A percentile compares a stretch with the other conserved stretches of the same genome.
phyloP scores from a whole-genome alignment of 64 coral and sea anemone species.

The Hydrozoanthus tunicans region DNA sequence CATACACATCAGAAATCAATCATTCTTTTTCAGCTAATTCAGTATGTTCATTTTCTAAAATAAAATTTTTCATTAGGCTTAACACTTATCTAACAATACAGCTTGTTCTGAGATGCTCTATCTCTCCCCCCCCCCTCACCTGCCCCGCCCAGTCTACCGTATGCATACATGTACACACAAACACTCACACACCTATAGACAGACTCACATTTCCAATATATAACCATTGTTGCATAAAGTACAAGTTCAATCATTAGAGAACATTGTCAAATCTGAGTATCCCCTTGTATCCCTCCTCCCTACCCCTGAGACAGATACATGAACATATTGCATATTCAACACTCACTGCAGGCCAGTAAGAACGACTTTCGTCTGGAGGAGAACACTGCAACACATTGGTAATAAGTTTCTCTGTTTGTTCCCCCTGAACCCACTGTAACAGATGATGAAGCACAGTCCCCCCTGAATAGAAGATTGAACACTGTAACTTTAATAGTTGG shows the following conservation, averaged over 20 bases:
- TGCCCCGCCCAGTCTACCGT: not conserved
- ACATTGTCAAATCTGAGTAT: not conserved
- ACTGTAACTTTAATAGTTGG: not conserved
- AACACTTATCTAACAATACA: too few species aligned
- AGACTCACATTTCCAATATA: not conserved
- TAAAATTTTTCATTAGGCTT: too few species aligned
- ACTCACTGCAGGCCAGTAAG: slow-evolving; percentile 95
- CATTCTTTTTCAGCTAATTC: too few species aligned
- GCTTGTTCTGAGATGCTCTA: too few species aligned
- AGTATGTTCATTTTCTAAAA: too few species aligned
- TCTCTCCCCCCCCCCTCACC: too few species aligned
- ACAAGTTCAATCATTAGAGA: not conserved
- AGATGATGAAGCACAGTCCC: slow-evolving; percentile 80
- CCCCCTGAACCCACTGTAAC: slow-evolving; percentile 82
- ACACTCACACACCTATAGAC: not conserved
- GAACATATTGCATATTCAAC: not conserved
- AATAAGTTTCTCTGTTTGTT: slow-evolving; percentile 70
- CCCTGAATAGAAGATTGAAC: slow-evolving; percentile 34
- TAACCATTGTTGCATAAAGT: not conserved
- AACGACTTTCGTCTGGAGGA: slow-evolving; percentile 79
- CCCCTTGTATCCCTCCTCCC: not conserved
- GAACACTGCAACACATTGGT: slow-evolving; percentile 70
- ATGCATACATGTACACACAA: not conserved
- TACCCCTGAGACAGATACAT: not conserved
- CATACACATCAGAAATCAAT: too few species aligned